Base-by-base conservation (phyloP, 37 sponge, comb jelly and placozoan genomes). In the Ephydatia muelleri region DNA sequence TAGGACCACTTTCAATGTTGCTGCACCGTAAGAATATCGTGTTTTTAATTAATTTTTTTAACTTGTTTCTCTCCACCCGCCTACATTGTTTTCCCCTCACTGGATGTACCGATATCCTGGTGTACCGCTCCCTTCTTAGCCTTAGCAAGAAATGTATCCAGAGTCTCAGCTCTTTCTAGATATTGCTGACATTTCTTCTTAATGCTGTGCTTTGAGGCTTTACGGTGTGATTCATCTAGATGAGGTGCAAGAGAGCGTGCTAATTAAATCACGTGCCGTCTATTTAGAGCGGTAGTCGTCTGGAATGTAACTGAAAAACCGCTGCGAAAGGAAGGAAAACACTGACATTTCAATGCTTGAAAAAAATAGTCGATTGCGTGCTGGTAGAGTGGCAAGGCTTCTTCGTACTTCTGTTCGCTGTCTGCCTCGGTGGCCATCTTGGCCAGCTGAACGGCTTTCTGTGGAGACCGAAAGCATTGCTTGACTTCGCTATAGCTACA, bases 381-480 rank as follows among this genome's bases (percentile, higher is more conserved):
- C 75, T 96, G 92, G 67, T 99, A 96, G 25, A 95, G 79, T 22
- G 76, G 81, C 19, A 96, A 80, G 6, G 99, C 99, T 70, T 93
- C 97, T 31, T 90, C 91, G 72, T 93, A 99, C 74, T 99, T 93
- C 76, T 91, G 68, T 19, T 92, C 88, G 68, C 93, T 91, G 80
- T 99, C 99, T 21, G 92, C 97, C 25, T 94, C 99, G 16, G 97
- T 95, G 38, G 99, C 99, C 82, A 89, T 93, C 82, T 91, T 90
- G n/a, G 84, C 95, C 76, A 94, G 86, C 35, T 99, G 95, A 33
- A 99, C 97, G 43, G 97, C 99, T 95, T 99, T 98, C 95, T 98
- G 82, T 23, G 82, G 30, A 3, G 0, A 0, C 23, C 28, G 26
- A 39, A 22, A 70, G 26, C 23, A 14, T 14, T 57, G 19, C 19